Percentiles rank a stretch among this genome's conserved stretches.
These are phyloP conservation scores for Pegoplata infirma DNA, from an alignment of 2,888 invertebrate genomes.

Conservation along the genomic window DNA sequence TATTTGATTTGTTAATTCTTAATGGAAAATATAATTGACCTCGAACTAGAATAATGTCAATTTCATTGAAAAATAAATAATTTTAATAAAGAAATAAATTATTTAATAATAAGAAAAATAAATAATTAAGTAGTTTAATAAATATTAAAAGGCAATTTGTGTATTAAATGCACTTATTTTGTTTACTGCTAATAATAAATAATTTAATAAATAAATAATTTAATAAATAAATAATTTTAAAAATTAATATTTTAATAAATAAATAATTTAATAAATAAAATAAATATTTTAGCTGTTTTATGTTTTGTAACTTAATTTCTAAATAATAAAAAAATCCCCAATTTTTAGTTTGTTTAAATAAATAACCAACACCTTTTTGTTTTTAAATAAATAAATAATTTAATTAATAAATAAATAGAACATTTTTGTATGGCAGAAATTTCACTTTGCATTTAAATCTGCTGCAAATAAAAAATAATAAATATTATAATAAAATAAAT, in stretches of 20 bases:
- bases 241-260: no score
- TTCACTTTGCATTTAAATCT: constrained; percentile 10
- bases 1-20: no score
- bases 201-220: constrained; percentile 26
- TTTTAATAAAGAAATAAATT: neutral
- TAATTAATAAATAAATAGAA: constrained; percentile 43
- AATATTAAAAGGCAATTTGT: constrained; percentile 39
- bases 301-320: neutral
- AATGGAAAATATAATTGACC: no score
- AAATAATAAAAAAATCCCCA: constrained; percentile 30
- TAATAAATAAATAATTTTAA: no score
- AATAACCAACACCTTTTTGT: constrained; percentile 54
- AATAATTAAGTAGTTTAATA: constrained; percentile 31
- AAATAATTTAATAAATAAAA: constrained; percentile 36
- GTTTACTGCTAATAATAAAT: constrained; percentile 52
- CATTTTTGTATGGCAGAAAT: constrained; percentile 47
- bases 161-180: constrained; percentile 53
- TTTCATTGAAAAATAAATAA: no score
- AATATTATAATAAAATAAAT: neutral
- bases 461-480: constrained; percentile 25
- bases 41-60: no score
- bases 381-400: constrained; percentile 5
- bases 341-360: constrained; percentile 28
- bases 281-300: constrained; percentile 42
- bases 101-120: constrained; percentile 14